Evolutionary conservation across 2,113 vertebrate genomes (phyloP), one percentile per base, ranked within the genome.

Genomic region (Amia ocellicauda): DNA sequence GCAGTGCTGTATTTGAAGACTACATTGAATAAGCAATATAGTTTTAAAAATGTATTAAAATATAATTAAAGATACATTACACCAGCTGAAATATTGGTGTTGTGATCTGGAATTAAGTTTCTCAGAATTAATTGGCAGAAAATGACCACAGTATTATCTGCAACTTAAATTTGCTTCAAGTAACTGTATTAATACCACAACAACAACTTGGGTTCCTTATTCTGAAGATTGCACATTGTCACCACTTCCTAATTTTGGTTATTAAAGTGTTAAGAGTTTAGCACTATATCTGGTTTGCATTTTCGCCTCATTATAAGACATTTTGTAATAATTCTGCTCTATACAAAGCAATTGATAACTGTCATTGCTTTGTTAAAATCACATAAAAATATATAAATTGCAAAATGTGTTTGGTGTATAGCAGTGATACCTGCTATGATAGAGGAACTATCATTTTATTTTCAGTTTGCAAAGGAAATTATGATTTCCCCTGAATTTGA

Each of bases 141-240:
- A 90, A 20, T 23, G 11, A 85, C 88, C 86, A 80, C 91, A 90
- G 73, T 85, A 76, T 91, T 85, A 86, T 83, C 89, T 89, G 81
- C 80, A 86, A 84, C 84, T 88, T 88, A 88, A 91, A 90, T 92
- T 86, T 93, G 91, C 90, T 92, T 82, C 80, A 91, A 91, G 93
- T 92, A 94, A 94, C 90, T 95, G 88, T 83, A 88, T 91, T 90
- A 89, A 93, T 91, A 93, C 92, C 88, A 77, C 93, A 93, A 80
- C 70, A 76, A 80, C 82, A 84, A 77, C 2, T 71, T 80, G 85
- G 82, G 83, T 95, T 98, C 94, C 92, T 73, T 71, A 89, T 94
- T 95, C 78, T 89, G 83, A 81, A 80, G 87, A 88, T 90, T 91
- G 92, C 93, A 95, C 91, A 90, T 91, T 92, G 88, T 81, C 83